Conservation (phyloP, 2,888 invertebrate species). For the Formica aserva region DNA sequence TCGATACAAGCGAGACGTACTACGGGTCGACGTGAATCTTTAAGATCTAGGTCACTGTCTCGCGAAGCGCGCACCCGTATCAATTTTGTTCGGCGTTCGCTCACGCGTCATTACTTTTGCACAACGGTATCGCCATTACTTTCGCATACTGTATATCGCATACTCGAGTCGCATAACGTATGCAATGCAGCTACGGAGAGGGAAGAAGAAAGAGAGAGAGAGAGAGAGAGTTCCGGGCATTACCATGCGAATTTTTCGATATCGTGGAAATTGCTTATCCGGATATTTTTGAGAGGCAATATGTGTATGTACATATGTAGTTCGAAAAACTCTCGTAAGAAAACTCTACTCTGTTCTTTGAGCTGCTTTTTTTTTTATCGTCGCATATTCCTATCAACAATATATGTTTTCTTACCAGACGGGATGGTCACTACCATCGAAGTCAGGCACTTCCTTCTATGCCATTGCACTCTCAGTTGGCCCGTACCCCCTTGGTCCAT, state of each 20-base stretch:
- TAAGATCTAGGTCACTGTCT: slow-evolving; percentile 50
- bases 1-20: slow-evolving; percentile 43
- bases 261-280: slow-evolving; percentile 58
- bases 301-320: no score
- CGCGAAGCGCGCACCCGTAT: slow-evolving; percentile 22
- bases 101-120: slow-evolving; percentile 40
- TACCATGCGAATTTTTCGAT: slow-evolving; percentile 48
- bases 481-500: slow-evolving; percentile 31
- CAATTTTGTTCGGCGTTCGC: slow-evolving; percentile 31
- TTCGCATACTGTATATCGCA: slow-evolving; percentile 13
- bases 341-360: background rate
- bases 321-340: background rate
- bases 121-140: slow-evolving; percentile 23
- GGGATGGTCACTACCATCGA: slow-evolving; percentile 30
- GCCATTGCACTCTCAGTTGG: slow-evolving; percentile 17
- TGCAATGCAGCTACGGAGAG: background rate
- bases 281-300: slow-evolving; percentile 11
- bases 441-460: slow-evolving; percentile 11
- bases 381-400: background rate
- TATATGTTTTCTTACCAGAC: background rate
- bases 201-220: background rate
- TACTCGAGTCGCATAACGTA: slow-evolving; percentile 12
- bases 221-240: background rate
- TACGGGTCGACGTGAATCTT: slow-evolving; percentile 35
- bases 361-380: background rate